Conservation (phyloP, 1,140 invertebrate genomes). For the Lutraria rhynchaena region DNA sequence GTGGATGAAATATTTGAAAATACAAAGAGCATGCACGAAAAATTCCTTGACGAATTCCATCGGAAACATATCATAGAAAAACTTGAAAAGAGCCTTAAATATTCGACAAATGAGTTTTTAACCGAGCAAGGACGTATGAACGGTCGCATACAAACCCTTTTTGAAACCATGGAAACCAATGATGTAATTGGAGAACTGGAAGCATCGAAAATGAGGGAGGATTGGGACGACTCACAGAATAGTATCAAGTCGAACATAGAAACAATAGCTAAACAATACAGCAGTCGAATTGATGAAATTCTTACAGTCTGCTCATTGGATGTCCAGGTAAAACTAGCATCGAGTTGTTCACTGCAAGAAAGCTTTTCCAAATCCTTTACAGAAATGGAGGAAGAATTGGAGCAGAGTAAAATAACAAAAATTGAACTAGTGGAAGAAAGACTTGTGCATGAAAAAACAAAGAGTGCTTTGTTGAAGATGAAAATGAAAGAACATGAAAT, state of each 20-base stretch:
- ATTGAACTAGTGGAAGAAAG: background rate
- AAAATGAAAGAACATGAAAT: background rate
- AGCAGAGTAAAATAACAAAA: background rate
- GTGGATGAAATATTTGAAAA: background rate
- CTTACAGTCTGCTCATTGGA: background rate
- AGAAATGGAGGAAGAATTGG: background rate
- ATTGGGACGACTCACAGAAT: background rate
- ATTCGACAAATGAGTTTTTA: background rate
- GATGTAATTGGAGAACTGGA: background rate
- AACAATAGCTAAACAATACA: background rate
- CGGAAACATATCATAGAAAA: conserved; percentile 2
- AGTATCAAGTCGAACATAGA: background rate
- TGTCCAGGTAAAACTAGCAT: background rate
- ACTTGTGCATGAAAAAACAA: background rate
- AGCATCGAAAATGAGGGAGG: background rate
- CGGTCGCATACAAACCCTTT: background rate
- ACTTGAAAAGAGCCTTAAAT: conserved; percentile 1
- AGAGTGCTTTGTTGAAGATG: background rate
- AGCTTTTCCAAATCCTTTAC: background rate
- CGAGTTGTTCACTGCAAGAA: background rate
- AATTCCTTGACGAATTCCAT: background rate
- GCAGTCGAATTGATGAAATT: background rate
- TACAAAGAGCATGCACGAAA: background rate
- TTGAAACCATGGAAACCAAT: conserved; percentile 15
- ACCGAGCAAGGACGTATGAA: background rate